Conservation (phyloP, 2,888 invertebrate genomes). For the Icerya purchasi region DNA sequence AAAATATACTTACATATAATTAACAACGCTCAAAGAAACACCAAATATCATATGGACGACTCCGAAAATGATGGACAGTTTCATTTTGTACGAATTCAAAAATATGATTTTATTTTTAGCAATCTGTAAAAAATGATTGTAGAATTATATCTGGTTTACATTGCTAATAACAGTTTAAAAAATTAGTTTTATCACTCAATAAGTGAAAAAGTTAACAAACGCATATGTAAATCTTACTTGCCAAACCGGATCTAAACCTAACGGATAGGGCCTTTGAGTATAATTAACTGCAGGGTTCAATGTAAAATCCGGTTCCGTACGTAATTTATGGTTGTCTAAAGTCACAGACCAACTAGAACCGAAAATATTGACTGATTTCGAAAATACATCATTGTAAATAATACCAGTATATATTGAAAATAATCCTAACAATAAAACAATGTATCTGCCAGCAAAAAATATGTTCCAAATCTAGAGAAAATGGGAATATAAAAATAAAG, state of each 20-base stretch:
- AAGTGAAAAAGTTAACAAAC: too few species aligned
- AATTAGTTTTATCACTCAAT: too few species aligned
- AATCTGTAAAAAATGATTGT: slow-evolving; percentile 32
- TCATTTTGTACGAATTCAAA: slow-evolving; percentile 54
- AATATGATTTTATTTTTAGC: slow-evolving; percentile 45
- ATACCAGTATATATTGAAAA: slow-evolving; percentile 54
- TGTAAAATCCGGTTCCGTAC: slow-evolving; percentile 23
- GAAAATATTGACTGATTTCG: slow-evolving; percentile 46
- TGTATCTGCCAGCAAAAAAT: slow-evolving; percentile 49
- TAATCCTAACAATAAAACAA: slow-evolving; percentile 48
- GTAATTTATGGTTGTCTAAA: slow-evolving; percentile 20
- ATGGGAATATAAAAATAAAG: too few species aligned
- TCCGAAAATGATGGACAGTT: slow-evolving; percentile 47
- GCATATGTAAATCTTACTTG: slow-evolving; percentile 28
- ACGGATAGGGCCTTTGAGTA: slow-evolving; percentile 34
- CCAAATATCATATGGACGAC: slow-evolving; percentile 54
- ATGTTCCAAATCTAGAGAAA: slow-evolving; percentile 40
- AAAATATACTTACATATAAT: slow-evolving; percentile 26
- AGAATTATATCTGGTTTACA: too few species aligned
- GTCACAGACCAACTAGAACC: slow-evolving; percentile 37
- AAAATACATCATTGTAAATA: slow-evolving; percentile 51
- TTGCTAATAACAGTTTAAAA: too few species aligned
- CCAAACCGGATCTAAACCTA: slow-evolving; percentile 52
- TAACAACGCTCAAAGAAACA: slow-evolving; percentile 39
- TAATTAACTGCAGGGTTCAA: slow-evolving; percentile 31